These are phyloP conservation scores for Myathropa florea DNA, from an alignment of 2,888 invertebrate species.

Conservation along the genomic window DNA sequence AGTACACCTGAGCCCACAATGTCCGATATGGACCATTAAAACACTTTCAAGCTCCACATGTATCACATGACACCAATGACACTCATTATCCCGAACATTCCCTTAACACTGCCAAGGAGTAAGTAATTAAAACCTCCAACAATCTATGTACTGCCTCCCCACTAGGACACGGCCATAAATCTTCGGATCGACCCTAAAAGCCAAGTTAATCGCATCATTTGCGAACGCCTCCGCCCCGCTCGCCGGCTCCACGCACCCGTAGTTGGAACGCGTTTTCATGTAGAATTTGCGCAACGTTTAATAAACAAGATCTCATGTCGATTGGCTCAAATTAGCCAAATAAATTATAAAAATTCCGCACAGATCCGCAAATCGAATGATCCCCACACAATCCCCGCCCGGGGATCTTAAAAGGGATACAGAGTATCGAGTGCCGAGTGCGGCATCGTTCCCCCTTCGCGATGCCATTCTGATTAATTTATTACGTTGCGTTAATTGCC, in stretches of 20 bases:
- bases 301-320: conserved; percentile 80
- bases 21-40: conserved; percentile 27
- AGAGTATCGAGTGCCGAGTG: conserved; percentile 9
- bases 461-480: conserved; percentile 70
- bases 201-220: conserved; percentile 70
- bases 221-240: conserved; percentile 25
- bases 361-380: conserved; percentile 47
- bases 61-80: conserved; percentile 64
- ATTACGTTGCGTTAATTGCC: conserved; percentile 71
- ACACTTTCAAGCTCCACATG: conserved; percentile 38
- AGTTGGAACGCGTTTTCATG: conserved; percentile 73
- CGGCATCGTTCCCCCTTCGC: background rate
- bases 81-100: conserved; percentile 60
- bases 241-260: conserved; percentile 1
- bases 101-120: conserved; percentile 49
- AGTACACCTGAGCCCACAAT: background rate
- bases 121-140: conserved; percentile 68
- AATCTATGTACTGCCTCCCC: conserved; percentile 66
- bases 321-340: conserved; percentile 79
- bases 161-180: conserved; percentile 62
- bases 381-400: conserved; percentile 7
- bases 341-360: conserved; percentile 76
- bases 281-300: conserved; percentile 78
- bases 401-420: conserved; percentile 14
- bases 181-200: conserved; percentile 64